These are phyloP conservation scores for Aproaerema taeniolella DNA, from an alignment of 2,888 invertebrate species.

Conservation along the genomic window DNA sequence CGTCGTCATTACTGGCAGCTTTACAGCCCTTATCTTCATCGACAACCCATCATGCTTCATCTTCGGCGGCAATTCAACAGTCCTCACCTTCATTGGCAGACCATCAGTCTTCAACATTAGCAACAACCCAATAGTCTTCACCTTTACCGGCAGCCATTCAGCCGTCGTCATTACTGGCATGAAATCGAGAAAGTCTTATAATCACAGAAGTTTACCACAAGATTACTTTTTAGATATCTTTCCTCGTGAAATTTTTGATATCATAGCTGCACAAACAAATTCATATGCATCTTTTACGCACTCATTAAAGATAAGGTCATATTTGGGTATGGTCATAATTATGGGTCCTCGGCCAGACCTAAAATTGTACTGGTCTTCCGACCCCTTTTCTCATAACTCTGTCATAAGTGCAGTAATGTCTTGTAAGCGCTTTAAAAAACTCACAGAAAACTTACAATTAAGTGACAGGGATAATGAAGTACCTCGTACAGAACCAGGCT, in stretches of 20 bases:
- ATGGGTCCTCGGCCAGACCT: conserved; percentile 22
- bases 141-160: conserved; percentile 1
- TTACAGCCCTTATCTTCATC: conserved; percentile 1
- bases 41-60: conserved; percentile 2
- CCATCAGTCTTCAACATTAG: conserved; percentile 2
- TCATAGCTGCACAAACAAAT: conserved; percentile 9
- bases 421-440: conserved; percentile 15
- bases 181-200: no score
- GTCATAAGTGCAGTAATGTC: conserved; percentile 10
- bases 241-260: conserved; percentile 3
- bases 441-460: conserved; percentile 14
- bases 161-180: background rate
- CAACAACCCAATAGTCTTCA: conserved; percentile 3
- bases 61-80: conserved; percentile 2
- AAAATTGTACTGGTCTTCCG: conserved; percentile 18
- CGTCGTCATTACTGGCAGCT: background rate
- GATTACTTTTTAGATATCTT: conserved; percentile 6
- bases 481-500: background rate
- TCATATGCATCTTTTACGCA: conserved; percentile 10
- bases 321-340: conserved; percentile 21
- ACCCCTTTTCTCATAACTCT: conserved; percentile 18
- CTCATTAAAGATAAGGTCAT: conserved; percentile 12
- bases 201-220: conserved; percentile 6
- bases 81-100: conserved; percentile 5
- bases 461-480: conserved; percentile 10